Evolutionary conservation across 2,888 invertebrate genomes (phyloP), one percentile per base, ranked within the genome.

Genomic region (Hypomecis atomaria): DNA sequence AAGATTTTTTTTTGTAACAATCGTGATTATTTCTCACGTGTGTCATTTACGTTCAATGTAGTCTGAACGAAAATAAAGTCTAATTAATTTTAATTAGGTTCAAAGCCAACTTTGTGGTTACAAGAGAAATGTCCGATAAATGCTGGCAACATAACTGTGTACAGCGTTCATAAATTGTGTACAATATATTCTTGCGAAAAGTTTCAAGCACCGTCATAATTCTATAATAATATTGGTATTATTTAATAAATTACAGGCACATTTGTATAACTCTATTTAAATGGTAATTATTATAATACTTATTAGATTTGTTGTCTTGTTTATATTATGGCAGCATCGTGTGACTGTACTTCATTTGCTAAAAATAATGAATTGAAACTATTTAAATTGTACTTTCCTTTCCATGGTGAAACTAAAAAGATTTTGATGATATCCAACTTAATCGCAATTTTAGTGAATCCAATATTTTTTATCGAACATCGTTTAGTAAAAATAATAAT

Each of bases 241-340:
- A 50, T 62, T 60, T 67, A 71, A 79, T 77, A 80, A 78, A 78
- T 82, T 83, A 87, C 82, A 89, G 89, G 88, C 90, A 90, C 89
- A 78, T 84, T 73, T 66, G 78, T 67, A 71, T 80, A 76, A 77
- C 73, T 79, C 72, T 74, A 72, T 45, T 71, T 71, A 71, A 76
- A 65, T 79, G 78, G 76, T 79, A 74, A 73, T 71, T 63, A 60
- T 67, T 36, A 57, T 63, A 59, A 59, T 62, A 43, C 49, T 62
- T 59, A 44, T 47, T 56, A 62, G 56, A 49, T 38, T 37, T 58
- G 56, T 50, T 66, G 42, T 56, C 60, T 63, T 65, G 59, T 42
- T 55, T 50, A 61, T 59, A 67, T 63, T 79, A 81, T 81, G 80
- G 79, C 81, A 76, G 72, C 75, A 66, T 34, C 40, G 10, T 34